phyloP scores from a whole-genome alignment of 2,113 vertebrate genomes.

The Porphyrio hochstetteri region DNA sequence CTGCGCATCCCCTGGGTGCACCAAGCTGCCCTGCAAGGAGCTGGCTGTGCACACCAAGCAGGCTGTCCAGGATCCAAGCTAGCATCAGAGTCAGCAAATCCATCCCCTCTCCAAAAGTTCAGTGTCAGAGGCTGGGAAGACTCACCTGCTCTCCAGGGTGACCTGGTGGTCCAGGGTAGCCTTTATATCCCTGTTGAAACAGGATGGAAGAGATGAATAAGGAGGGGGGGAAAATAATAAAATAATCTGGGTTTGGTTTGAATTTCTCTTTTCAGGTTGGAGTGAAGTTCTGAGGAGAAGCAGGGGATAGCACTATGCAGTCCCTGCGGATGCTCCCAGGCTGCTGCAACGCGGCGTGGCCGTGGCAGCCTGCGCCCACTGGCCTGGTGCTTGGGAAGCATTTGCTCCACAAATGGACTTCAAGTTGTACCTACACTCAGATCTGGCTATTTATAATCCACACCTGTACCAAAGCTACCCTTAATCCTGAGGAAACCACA shows the following conservation, averaged over 20 bases:
- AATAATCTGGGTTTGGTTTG: background rate
- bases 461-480: background rate
- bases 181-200: constrained; percentile 86
- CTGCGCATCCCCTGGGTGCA: background rate
- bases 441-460: background rate
- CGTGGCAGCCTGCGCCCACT: background rate
- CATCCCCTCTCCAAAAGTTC: background rate
- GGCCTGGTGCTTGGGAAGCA: background rate
- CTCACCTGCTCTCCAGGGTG: constrained; percentile 95
- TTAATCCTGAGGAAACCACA: background rate
- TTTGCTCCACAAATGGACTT: background rate
- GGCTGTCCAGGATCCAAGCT: background rate
- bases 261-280: background rate
- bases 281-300: background rate
- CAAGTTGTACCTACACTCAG: background rate
- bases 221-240: background rate
- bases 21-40: background rate
- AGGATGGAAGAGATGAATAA: constrained; percentile 21
- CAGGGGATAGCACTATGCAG: background rate
- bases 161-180: constrained; percentile 90
- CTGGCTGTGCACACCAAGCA: background rate
- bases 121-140: background rate
- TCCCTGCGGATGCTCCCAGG: background rate
- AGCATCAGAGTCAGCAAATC: background rate
- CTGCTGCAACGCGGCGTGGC: rapidly evolving